Conservation (phyloP, 2,797 vertebrate species). For the Thamnophis elegans region DNA sequence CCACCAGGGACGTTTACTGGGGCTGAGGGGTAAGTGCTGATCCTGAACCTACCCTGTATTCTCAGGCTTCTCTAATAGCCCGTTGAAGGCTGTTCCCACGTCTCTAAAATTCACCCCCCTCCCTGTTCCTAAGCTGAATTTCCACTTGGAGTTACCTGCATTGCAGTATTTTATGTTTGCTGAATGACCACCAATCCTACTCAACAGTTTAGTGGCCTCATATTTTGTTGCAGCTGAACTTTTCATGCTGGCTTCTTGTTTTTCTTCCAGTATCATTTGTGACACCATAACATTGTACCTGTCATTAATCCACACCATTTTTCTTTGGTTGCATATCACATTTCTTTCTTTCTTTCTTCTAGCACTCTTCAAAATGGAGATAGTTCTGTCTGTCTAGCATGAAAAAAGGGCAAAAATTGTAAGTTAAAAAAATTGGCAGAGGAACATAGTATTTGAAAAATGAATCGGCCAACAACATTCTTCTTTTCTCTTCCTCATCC, state of each 20-base stretch:
- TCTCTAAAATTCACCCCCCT: constrained; percentile 65
- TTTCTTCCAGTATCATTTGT: constrained; percentile 70
- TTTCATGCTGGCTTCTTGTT: constrained; percentile 65
- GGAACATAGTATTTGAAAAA: constrained; percentile 38
- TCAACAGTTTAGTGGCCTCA: constrained; percentile 73
- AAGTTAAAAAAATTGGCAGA: constrained; percentile 23
- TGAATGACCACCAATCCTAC: constrained; percentile 72
- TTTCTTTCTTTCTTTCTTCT: constrained; percentile 70
- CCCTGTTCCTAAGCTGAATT: constrained; percentile 71
- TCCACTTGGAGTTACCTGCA: constrained; percentile 72
- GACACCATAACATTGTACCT: constrained; percentile 68
- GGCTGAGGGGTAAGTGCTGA: constrained; percentile 86
- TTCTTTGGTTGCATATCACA: constrained; percentile 64
- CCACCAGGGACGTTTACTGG: constrained; percentile 87
- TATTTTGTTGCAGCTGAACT: constrained; percentile 78
- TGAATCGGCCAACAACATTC: constrained; percentile 43
- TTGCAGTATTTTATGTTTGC: constrained; percentile 75
- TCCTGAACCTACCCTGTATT: constrained; percentile 62
- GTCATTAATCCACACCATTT: constrained; percentile 75
- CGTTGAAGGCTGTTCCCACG: constrained; percentile 71
- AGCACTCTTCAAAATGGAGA: constrained; percentile 73
- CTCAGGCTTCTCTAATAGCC: constrained; percentile 75
- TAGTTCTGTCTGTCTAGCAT: constrained; percentile 79
- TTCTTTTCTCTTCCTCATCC: constrained; percentile 20
- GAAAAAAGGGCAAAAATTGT: constrained; percentile 25